These are phyloP conservation scores for Melanargia galathea DNA, from an alignment of 2,888 invertebrate genomes.

Conservation along the genomic window DNA sequence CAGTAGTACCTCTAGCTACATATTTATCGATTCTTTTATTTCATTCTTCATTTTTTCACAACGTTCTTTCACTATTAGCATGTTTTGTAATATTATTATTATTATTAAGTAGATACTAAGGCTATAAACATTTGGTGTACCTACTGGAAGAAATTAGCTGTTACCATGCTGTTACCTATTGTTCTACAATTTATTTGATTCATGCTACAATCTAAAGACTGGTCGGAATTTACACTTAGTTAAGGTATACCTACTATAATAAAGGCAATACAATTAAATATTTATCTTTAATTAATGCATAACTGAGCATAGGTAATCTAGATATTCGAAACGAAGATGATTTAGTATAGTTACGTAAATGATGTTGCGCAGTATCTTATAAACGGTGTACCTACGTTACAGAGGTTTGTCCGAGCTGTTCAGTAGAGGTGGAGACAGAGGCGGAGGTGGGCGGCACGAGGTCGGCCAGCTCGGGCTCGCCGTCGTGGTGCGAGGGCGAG, in stretches of 20 bases:
- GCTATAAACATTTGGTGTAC: not conserved
- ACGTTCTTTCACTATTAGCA: slow-evolving; percentile 31
- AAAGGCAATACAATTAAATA: not conserved
- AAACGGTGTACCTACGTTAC: slow-evolving; percentile 53
- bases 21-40: slow-evolving; percentile 26
- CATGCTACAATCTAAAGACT: not conserved
- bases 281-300: not conserved
- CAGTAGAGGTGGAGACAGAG: slow-evolving; percentile 76
- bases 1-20: slow-evolving; percentile 22
- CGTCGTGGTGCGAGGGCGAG: slow-evolving; percentile 81
- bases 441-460: slow-evolving; percentile 64
- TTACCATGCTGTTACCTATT: no score
- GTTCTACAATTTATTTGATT: not conserved
- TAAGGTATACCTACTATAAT: not conserved
- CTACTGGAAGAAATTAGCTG: not conserved
- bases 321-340: not conserved
- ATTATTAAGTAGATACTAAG: slow-evolving; percentile 20
- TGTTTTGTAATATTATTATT: slow-evolving; percentile 30
- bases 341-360: not conserved
- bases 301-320: not conserved
- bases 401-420: slow-evolving; percentile 76
- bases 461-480: slow-evolving; percentile 75
- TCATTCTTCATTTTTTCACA: slow-evolving; percentile 25
- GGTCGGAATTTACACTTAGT: not conserved
- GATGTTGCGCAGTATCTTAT: not conserved